Conservation (phyloP, 2,888 invertebrate species). For the Sminthurinus aureus region DNA sequence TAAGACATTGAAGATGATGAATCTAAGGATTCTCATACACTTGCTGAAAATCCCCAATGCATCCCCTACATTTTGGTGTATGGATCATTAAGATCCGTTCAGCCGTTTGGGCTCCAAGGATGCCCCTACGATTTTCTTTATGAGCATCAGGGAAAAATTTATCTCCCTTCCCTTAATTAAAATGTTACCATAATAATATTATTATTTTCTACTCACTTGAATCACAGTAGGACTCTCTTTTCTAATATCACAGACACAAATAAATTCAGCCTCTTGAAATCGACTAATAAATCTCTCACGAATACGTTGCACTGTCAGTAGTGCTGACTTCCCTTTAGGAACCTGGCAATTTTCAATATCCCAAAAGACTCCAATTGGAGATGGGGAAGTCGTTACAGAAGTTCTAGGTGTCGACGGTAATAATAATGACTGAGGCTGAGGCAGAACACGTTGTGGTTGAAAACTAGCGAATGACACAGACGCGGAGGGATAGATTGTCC, state of each 20-base stretch:
- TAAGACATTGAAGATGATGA: too few species aligned
- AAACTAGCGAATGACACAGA: not conserved
- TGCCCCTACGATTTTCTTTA: too few species aligned
- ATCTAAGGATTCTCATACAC: too few species aligned
- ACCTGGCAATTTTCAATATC: slow-evolving; percentile 92
- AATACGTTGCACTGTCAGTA: slow-evolving; percentile 76
- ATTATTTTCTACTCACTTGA: too few species aligned
- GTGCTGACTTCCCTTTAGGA: slow-evolving; percentile 81
- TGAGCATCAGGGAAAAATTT: too few species aligned
- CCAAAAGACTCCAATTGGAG: slow-evolving; percentile 89
- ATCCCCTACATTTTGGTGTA: too few species aligned
- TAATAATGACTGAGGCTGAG: not conserved
- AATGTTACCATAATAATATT: too few species aligned
- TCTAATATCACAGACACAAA: slow-evolving; percentile 87
- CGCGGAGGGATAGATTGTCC: not conserved
- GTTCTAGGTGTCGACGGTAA: not conserved
- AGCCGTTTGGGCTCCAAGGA: too few species aligned
- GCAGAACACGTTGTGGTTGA: slow-evolving; percentile 2
- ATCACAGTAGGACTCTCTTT: slow-evolving; percentile 79
- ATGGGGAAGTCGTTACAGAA: slow-evolving; percentile 61
- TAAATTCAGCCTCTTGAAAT: slow-evolving; percentile 84
- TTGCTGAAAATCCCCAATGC: too few species aligned
- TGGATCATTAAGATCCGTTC: too few species aligned
- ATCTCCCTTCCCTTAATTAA: too few species aligned
- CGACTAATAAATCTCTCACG: slow-evolving; percentile 78